Evolutionary conservation across 2,888 invertebrate species (phyloP).

Genomic region (Ennomos erosarius): DNA sequence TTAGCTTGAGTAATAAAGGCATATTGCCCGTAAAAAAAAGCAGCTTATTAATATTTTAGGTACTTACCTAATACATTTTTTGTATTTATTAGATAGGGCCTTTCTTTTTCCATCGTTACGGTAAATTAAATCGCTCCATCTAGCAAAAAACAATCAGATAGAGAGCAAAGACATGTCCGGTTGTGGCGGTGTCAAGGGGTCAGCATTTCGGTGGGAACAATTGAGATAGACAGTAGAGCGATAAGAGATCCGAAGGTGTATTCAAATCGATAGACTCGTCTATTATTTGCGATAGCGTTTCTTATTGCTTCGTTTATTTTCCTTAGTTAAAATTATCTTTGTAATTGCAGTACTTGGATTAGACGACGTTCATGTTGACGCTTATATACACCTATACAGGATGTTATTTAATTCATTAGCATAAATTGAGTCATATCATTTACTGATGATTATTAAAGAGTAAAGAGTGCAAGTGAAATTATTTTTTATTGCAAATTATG

Average conservation of each 20-base stretch:
- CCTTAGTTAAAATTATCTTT: conserved; percentile 22
- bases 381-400: not conserved
- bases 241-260: conserved; percentile 44
- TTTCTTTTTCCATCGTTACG: conserved; percentile 4
- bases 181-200: conserved; percentile 44
- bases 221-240: conserved; percentile 49
- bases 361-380: conserved; percentile 6
- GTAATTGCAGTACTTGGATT: conserved; percentile 21
- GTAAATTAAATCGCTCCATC: conserved; percentile 8
- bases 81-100: no score
- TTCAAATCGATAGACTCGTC: conserved; percentile 39
- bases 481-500: no score
- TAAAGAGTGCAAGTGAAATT: no score
- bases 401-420: no score
- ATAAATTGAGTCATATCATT: no score
- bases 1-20: no score
- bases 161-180: conserved; percentile 28
- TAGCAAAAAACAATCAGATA: conserved; percentile 29
- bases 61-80: no score
- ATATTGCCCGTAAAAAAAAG: no score
- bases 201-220: conserved; percentile 45
- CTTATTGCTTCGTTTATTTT: conserved; percentile 29
- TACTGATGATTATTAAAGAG: no score
- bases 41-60: no score
- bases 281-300: conserved; percentile 36